Evolutionary conservation across 2,888 invertebrate species (phyloP).

Genomic region (Drosophila formosana): DNA sequence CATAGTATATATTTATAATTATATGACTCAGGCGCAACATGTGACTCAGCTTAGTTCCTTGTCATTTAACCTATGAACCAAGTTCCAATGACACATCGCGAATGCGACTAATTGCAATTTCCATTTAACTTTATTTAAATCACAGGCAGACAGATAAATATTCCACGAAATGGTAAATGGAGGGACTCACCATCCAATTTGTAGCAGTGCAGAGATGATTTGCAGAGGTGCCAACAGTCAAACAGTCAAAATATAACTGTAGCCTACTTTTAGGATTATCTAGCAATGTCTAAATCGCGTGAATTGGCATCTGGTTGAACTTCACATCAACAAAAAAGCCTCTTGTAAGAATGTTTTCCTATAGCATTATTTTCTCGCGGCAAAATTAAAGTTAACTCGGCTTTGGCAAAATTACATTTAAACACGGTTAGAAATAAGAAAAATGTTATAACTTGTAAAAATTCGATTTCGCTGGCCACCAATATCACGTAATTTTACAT

Average conservation of each 20-base stretch:
- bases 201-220: not conserved
- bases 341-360: too few relatives aligned
- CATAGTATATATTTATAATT: constrained; percentile 1
- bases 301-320: too few relatives aligned
- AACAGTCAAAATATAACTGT: not conserved
- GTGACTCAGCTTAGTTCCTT: not conserved
- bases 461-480: too few relatives aligned
- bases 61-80: constrained; percentile 1
- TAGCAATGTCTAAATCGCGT: not conserved
- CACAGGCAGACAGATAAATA: not conserved
- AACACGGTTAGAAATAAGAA: too few relatives aligned
- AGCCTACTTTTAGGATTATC: not conserved
- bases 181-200: not conserved
- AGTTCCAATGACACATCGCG: not conserved
- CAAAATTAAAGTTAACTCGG: too few relatives aligned
- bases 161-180: not conserved
- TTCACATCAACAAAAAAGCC: too few relatives aligned
- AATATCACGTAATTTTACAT: too few relatives aligned
- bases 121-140: not conserved
- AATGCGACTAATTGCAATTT: not conserved
- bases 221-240: not conserved
- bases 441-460: too few relatives aligned
- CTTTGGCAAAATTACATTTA: too few relatives aligned
- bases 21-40: not conserved
- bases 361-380: too few relatives aligned